Evolutionary conservation across 2,113 vertebrate species (phyloP).

Genomic region (Eurypyga helias): DNA sequence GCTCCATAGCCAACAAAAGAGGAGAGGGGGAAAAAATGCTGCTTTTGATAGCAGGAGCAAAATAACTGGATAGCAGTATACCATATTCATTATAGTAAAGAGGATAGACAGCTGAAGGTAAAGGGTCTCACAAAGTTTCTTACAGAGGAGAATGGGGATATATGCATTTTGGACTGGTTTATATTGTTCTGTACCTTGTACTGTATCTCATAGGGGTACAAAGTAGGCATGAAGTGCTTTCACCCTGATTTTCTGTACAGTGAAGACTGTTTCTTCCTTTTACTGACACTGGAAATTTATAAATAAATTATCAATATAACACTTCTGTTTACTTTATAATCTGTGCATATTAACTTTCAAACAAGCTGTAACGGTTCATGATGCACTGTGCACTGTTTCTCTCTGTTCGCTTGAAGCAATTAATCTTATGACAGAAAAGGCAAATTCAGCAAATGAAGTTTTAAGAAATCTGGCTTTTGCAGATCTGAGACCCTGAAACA

Average conservation of each 20-base stretch:
- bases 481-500: constrained; percentile 19
- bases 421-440: constrained; percentile 27
- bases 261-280: neutral
- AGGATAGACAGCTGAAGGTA: neutral
- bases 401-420: neutral
- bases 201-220: neutral
- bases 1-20: neutral
- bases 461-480: neutral
- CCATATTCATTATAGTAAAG: neutral
- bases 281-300: neutral
- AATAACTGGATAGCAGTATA: neutral
- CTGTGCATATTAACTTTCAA: neutral
- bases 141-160: neutral
- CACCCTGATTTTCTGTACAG: neutral
- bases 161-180: neutral
- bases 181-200: neutral
- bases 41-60: neutral
- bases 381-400: neutral
- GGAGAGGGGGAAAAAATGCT: fast-evolving
- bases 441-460: constrained; percentile 36
- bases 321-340: neutral
- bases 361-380: neutral
- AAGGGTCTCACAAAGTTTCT: neutral
- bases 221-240: neutral
- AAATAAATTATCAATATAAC: neutral